Conservation (phyloP, 2,888 invertebrate genomes). For the Calliphora vomitoria region DNA sequence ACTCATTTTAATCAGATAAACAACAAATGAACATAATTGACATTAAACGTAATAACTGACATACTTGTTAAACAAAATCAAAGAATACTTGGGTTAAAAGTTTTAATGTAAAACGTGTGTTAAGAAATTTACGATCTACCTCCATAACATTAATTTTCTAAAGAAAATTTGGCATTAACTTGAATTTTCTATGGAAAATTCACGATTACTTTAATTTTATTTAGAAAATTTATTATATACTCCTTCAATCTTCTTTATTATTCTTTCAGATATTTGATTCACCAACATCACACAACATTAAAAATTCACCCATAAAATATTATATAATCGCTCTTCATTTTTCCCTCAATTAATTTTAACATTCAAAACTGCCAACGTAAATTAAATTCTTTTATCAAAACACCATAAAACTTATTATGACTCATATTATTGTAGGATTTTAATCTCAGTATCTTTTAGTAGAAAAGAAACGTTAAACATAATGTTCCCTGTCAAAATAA, state of each 20-base stretch:
- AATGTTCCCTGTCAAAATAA: slow-evolving; percentile 56
- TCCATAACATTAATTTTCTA: no score
- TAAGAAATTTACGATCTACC: no score
- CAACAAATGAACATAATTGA: no score
- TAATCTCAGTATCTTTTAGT: slow-evolving; percentile 5
- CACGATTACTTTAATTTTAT: neutral
- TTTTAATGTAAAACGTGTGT: no score
- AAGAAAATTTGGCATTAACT: neutral
- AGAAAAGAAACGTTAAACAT: slow-evolving; percentile 36
- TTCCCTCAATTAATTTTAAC: slow-evolving; percentile 41
- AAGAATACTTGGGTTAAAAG: no score
- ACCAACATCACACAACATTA: neutral
- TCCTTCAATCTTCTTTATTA: no score
- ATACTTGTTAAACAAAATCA: no score
- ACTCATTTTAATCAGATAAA: no score
- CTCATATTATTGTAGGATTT: slow-evolving; percentile 20
- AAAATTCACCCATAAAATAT: neutral
- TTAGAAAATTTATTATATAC: neutral
- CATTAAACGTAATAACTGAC: no score
- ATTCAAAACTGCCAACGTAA: slow-evolving; percentile 48
- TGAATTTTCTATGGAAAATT: neutral
- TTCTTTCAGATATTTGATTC: neutral
- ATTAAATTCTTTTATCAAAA: slow-evolving; percentile 26
- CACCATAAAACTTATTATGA: slow-evolving; percentile 37
- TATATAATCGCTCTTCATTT: neutral